Evolutionary conservation across 2,888 invertebrate species (phyloP), one percentile per base, ranked within the genome.

Genomic region (Leptinotarsa rubiginosa): DNA sequence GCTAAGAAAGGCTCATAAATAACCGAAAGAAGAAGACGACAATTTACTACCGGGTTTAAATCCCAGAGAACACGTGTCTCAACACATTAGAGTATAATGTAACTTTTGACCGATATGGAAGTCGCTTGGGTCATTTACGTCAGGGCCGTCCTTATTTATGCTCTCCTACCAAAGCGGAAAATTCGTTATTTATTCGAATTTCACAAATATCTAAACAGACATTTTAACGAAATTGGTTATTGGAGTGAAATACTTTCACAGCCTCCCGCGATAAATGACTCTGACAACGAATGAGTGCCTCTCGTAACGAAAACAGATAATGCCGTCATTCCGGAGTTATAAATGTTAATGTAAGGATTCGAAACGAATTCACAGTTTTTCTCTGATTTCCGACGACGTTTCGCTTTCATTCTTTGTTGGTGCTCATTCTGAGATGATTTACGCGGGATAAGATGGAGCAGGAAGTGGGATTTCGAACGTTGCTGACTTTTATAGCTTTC

Each of bases 51-150:
- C 67, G 73, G 68, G 75, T 77, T 77, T 74, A 52, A 75, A 72
- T 67, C 62, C 72, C 70, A 70, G 47, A 31, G 70, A 73, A 77
- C 78, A 78, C 78, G 78, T 78, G 78, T 78, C 73, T 72, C 75
- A 78, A 78, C 75, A 77, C 77, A 78, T 56, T 69, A 69, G 20
- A 69, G 49, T 56, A 69, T 69, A 69, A 56, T 56, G 56, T 25
- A 56, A 72, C 65, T 71, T 75, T 59, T 77, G 74, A 75, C 75
- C 78, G 74, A 77, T 78, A 75, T 69, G 71, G 72, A 66, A 50
- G 64, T 70, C 65, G 59, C 72, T 71, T 78, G 70, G 75, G 72
- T 75, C 75, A 77, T 75, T 75, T 69, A 50, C 49, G 69, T 69
- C 69, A 69, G 69, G 47, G 69, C 47, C 59, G 69, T 59, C 72